Conservation (phyloP, 2,113 vertebrate genomes). For the Peromyscus californicus region DNA sequence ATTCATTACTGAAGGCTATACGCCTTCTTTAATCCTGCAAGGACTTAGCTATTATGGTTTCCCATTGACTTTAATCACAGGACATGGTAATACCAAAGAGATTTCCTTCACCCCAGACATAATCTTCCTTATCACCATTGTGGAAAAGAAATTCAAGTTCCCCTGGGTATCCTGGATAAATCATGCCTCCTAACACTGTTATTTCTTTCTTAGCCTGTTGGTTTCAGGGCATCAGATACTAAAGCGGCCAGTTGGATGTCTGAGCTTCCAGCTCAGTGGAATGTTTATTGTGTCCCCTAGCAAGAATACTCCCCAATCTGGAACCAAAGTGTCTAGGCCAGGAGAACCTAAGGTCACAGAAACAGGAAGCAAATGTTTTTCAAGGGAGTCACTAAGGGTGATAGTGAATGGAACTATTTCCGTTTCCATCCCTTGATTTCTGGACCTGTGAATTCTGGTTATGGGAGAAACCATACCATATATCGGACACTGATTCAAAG, state of each 20-base stretch:
- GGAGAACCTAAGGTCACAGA: background rate
- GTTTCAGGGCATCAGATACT: background rate
- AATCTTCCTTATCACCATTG: background rate
- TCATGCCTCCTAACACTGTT: background rate
- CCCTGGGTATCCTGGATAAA: background rate
- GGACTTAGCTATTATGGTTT: background rate
- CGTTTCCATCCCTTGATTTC: background rate
- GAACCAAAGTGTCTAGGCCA: background rate
- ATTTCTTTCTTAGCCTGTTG: background rate
- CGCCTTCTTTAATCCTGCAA: background rate
- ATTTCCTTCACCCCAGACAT: background rate
- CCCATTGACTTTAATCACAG: background rate
- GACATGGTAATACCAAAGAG: background rate
- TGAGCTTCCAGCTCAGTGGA: background rate
- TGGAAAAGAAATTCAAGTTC: background rate
- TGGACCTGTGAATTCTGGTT: background rate
- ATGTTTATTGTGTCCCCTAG: background rate
- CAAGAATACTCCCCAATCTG: background rate
- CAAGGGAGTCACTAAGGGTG: too few species aligned
- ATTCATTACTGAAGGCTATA: background rate
- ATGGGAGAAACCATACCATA: background rate
- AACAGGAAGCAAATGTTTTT: background rate
- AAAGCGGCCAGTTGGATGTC: background rate
- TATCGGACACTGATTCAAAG: background rate
- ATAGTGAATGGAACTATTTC: background rate